Base-by-base conservation (phyloP, 2,113 vertebrate genomes). In the Perca schrenkii region DNA sequence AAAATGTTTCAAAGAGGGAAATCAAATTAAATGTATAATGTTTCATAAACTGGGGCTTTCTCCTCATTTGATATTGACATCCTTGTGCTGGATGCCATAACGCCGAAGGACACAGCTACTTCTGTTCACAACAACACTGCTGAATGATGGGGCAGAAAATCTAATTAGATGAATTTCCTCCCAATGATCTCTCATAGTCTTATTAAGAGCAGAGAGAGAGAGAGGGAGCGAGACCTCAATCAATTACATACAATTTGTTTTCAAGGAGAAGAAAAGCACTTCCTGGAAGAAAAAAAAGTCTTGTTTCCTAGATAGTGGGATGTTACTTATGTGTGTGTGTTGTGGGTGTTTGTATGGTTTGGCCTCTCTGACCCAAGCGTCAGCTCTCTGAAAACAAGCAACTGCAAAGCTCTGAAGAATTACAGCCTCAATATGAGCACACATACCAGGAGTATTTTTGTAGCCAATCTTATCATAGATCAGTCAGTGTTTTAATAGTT, bases 121-220 rank as follows among this genome's bases (percentile, higher is more conserved):
- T 88, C 80, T 94, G 92, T 95, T 93, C 86, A 77, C 68, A 79
- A 63, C 80, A 90, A 49, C 58, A 21, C 76, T 74, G 68, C 56
- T 85, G 86, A 89, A 73, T 88, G 87, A 94, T 89, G 76, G 72
- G 68, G 67, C 74, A 87, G 79, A 91, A 93, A 90, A 92, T 91
- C 89, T 56, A 93, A 94, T 95, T 95, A 91, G 82, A 83, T 88
- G 76, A 92, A 93, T 93, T 95, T 95, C 91, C 94, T 94, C 90
- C 88, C 80, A 86, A 90, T 89, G 84, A 93, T 82, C 53, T 92
- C 83, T 82, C 86, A 81, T 89, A 80, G 80, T 83, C 87, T 87
- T 87, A 86, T 90, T 88, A 88, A 73, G 77, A 79, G 60, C 25
- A 60, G 57, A 15, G 14, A 28, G 58, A 34, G 19, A 46, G 79